Evolutionary conservation across 2,113 vertebrate genomes (phyloP), one percentile per base, ranked within the genome.

Genomic region (Tonatia bakeri): DNA sequence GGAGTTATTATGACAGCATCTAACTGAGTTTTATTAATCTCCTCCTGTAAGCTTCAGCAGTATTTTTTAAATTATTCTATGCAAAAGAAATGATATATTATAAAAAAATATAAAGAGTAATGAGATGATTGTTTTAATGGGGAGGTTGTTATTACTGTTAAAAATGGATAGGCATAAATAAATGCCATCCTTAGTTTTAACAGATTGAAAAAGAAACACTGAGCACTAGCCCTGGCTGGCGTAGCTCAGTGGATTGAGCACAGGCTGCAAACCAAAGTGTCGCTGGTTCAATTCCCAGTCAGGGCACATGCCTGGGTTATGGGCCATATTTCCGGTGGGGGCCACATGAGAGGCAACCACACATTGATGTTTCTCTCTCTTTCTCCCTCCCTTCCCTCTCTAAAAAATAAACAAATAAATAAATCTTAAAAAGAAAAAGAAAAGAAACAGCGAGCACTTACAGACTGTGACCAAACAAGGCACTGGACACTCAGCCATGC

Each of bases 401-500:
- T 45, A n/a, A 45, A 45, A 45, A 45, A 45, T 45, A 45, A 45
- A 45, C 9, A 45, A 45, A 9, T 45, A 45, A 45, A 45, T n/a
- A n/a, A n/a, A n/a, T n/a, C n/a, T n/a, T n/a, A n/a, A n/a, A n/a
- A n/a, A n/a, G n/a, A n/a, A n/a, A n/a, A n/a, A n/a, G n/a, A 69
- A 52, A 17, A 36, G 0, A 2, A 50, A 50, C 47, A 15, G 13
- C 13, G 13, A 54, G 0, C 20, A 64, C 86, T 36, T 65, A 64
- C n/a, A 56, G 22, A 26, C 38, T 52, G 22, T 69, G 6, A 12
- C 6, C 47, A 7, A 31, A 7, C 5, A 38, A 19, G 4, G 1
- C 64, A 10, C 3, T 17, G 12, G 0, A 13, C 1, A 0, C 28
- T 38, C 9, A 76, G 6, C n/a, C 45, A 8, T 16, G 17, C 2